phyloP scores from a whole-genome alignment of 2,113 vertebrate species.

The Sardina pilchardus region DNA sequence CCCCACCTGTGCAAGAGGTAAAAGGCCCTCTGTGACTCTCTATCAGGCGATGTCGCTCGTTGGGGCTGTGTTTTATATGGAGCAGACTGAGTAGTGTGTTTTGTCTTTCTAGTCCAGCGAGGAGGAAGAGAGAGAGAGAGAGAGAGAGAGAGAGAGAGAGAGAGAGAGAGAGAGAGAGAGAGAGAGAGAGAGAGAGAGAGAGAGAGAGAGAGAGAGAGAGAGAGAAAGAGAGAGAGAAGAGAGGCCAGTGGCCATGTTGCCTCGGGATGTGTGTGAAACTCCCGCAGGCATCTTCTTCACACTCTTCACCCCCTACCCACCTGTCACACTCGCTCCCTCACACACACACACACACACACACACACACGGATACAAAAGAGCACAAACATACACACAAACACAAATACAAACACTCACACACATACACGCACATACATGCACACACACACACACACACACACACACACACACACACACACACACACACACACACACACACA shows the following conservation, averaged over 20 bases:
- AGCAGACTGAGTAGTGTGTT: not conserved
- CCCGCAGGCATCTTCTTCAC: not conserved
- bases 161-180: too few relatives aligned
- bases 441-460: too few relatives aligned
- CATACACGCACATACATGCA: not conserved
- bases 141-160: too few relatives aligned
- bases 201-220: too few relatives aligned
- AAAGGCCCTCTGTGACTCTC: not conserved
- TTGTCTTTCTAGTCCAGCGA: too few relatives aligned
- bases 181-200: too few relatives aligned
- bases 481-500: too few relatives aligned
- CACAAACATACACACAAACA: too few relatives aligned
- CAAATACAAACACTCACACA: too few relatives aligned
- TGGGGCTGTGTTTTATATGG: not conserved
- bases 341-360: not conserved
- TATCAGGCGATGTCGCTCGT: not conserved
- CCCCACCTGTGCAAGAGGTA: not conserved
- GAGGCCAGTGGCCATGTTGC: not conserved
- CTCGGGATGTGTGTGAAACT: not conserved
- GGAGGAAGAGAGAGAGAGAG: too few relatives aligned
- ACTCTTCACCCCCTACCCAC: not conserved
- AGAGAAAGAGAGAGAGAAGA: not conserved
- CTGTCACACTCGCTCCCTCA: not conserved
- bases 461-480: too few relatives aligned
- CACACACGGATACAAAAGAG: too few relatives aligned